A percentile compares a stretch with the other conserved stretches of the same genome.
These are phyloP conservation scores for Drosophila anomalipes DNA, from an alignment of 2,888 invertebrate genomes.

Conservation along the genomic window DNA sequence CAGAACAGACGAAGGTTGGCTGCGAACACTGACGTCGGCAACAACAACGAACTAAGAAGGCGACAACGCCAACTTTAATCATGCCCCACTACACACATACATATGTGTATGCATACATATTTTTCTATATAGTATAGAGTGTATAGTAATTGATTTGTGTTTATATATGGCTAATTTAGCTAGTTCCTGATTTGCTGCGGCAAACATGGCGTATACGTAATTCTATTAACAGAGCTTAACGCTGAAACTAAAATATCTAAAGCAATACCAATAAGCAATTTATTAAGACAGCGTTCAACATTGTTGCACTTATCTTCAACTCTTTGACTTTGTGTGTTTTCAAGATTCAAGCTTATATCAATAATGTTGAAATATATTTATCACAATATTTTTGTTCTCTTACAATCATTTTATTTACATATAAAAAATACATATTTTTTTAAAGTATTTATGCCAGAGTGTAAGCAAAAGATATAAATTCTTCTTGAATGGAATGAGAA, in stretches of 20 bases:
- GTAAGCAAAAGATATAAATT: not conserved
- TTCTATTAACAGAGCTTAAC: slow-evolving; percentile 7
- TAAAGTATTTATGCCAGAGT: not conserved
- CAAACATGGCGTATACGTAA: slow-evolving; percentile 42
- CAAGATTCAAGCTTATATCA: not conserved
- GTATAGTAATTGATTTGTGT: slow-evolving; percentile 48
- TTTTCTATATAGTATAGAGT: not conserved
- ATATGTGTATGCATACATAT: not conserved
- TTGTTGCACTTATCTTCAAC: not conserved
- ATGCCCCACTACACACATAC: slow-evolving; percentile 17
- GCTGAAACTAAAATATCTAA: not conserved
- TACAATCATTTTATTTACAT: not conserved
- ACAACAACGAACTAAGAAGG: slow-evolving; percentile 3
- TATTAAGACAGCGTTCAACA: not conserved
- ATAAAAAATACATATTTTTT: not conserved
- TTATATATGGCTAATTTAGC: slow-evolving; percentile 54
- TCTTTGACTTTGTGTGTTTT: not conserved
- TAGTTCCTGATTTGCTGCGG: slow-evolving; percentile 25
- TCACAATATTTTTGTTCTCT: not conserved
- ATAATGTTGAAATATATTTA: not conserved
- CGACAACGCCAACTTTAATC: slow-evolving; percentile 44
- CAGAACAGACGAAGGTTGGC: slow-evolving; percentile 63
- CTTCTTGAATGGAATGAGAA: not conserved
- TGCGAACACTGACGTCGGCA: slow-evolving; percentile 5
- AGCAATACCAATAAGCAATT: not conserved